A percentile compares a stretch with the other conserved stretches of the same genome.
phyloP scores from a whole-genome alignment of 1,140 invertebrate species.

The Belonocnema kinseyi region DNA sequence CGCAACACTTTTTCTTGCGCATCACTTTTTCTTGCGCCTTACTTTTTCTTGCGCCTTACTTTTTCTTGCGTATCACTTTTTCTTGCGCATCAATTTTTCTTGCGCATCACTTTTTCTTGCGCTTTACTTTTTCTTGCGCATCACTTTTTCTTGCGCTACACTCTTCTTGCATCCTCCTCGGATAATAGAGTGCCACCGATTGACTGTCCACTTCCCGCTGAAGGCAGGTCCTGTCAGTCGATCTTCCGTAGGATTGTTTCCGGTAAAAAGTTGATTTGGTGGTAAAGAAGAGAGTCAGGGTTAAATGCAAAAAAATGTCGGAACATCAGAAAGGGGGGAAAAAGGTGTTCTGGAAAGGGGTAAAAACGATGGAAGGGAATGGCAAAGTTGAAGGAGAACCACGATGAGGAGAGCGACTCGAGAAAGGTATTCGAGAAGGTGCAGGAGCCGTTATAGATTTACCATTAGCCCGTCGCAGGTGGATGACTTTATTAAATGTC shows the following conservation, averaged over 20 bases:
- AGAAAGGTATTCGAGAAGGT: conserved; percentile 30
- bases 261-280: conserved; percentile 6
- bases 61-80: too few species aligned
- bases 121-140: too few species aligned
- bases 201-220: conserved; percentile 18
- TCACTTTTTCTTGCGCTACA: too few species aligned
- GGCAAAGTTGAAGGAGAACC: conserved; percentile 33
- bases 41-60: too few species aligned
- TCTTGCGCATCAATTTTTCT: too few species aligned
- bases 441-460: conserved; percentile 57
- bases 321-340: neutral
- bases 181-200: conserved; percentile 12
- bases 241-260: conserved; percentile 24
- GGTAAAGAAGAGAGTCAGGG: neutral
- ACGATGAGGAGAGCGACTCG: conserved; percentile 22
- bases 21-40: too few species aligned
- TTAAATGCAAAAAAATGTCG: neutral
- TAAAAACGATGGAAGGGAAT: conserved; percentile 8
- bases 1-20: too few species aligned
- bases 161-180: conserved; percentile 6
- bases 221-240: neutral
- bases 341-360: neutral
- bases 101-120: too few species aligned
- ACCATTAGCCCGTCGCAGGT: conserved; percentile 50
- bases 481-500: conserved; percentile 56